These are phyloP conservation scores for Apotomis turbidana DNA, from an alignment of 2,888 invertebrate genomes.

Conservation along the genomic window DNA sequence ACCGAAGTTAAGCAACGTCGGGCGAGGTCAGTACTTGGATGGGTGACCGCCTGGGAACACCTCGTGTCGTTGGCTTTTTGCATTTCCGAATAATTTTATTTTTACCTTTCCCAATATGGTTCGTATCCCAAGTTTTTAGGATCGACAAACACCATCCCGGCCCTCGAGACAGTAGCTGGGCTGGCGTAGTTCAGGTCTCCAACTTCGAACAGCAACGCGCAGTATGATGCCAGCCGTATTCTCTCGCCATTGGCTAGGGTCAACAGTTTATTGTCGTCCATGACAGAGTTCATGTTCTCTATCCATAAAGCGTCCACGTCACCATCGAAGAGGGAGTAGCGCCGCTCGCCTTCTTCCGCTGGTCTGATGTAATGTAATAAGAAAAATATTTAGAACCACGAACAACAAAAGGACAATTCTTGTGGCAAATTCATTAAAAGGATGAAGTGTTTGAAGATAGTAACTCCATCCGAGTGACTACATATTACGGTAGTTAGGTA, in stretches of 20 bases:
- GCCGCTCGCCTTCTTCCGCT: constrained; percentile 88
- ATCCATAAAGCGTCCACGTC: constrained; percentile 98
- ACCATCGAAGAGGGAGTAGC: constrained; percentile 95
- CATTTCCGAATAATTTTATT: not conserved
- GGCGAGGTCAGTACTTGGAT: constrained; percentile 54
- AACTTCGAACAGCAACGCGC: constrained; percentile 94
- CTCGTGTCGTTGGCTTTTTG: constrained; percentile 50
- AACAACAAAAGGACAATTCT: too few species aligned
- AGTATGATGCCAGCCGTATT: constrained; percentile 91
- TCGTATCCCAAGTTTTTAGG: constrained; percentile 94
- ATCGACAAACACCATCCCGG: constrained; percentile 97
- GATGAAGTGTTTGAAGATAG: too few species aligned
- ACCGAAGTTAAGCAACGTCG: constrained; percentile 54
- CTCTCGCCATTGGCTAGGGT: constrained; percentile 96
- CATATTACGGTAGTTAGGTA: too few species aligned
- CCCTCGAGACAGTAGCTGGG: constrained; percentile 95
- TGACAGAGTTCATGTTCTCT: constrained; percentile 98
- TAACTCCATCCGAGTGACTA: too few species aligned
- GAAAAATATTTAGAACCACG: not conserved
- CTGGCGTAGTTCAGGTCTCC: constrained; percentile 95
- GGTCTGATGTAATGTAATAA: constrained; percentile 76
- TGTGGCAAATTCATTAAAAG: too few species aligned
- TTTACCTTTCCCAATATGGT: constrained; percentile 90
- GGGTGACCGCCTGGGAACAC: constrained; percentile 55
- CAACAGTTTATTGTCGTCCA: constrained; percentile 96